Conservation (phyloP, 2,113 vertebrate genomes). For the Psammodynastes pulverulentus region DNA sequence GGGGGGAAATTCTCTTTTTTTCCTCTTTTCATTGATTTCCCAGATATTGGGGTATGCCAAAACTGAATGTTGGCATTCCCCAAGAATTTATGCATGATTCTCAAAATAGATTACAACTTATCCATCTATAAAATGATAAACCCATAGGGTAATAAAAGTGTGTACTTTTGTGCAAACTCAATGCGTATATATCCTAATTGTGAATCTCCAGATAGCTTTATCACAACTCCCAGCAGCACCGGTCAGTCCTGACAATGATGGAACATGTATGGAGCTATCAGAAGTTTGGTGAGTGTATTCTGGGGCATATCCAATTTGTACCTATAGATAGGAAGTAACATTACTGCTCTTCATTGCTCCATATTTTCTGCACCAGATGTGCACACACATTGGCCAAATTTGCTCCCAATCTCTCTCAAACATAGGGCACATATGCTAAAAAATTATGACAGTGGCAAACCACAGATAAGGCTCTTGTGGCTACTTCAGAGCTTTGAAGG, state of each 20-base stretch:
- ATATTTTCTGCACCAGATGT: not conserved
- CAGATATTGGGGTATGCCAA: not conserved
- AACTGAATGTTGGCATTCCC: not conserved
- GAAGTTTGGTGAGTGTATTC: not conserved
- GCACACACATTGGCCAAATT: not conserved
- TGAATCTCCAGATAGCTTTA: not conserved
- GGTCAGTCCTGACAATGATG: not conserved
- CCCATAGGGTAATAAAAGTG: not conserved
- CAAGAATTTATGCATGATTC: not conserved
- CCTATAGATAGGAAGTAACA: not conserved
- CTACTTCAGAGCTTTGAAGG: not conserved
- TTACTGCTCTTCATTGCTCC: not conserved
- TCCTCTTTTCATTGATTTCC: not conserved
- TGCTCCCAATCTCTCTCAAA: not conserved
- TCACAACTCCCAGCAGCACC: not conserved
- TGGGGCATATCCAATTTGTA: not conserved
- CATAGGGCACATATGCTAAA: not conserved
- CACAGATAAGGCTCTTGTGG: not conserved
- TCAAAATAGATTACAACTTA: not conserved
- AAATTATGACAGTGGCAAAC: not conserved
- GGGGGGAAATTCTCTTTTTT: accelerated
- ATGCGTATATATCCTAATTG: too few relatives aligned
- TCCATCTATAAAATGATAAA: not conserved
- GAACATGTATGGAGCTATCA: not conserved
- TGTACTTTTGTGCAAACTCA: not conserved